Evolutionary conservation across 2,797 vertebrate genomes (phyloP).

Genomic region (Sebastes dallii): DNA sequence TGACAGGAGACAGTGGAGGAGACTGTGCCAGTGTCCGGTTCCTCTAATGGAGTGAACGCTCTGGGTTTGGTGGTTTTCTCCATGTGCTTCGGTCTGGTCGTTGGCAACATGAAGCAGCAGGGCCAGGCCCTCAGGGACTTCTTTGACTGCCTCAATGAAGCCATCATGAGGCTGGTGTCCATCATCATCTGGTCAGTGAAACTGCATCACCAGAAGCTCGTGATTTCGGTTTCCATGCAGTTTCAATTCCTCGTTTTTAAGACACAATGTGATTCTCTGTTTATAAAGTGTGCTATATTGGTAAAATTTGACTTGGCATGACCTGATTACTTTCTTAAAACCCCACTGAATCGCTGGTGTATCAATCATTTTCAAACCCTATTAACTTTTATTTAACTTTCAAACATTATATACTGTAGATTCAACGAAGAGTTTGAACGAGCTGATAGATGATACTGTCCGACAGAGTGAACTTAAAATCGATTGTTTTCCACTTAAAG

Average conservation of each 20-base stretch:
- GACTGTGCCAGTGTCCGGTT: slow-evolving; percentile 87
- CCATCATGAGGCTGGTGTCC: slow-evolving; percentile 95
- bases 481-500: neutral
- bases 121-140: slow-evolving; percentile 89
- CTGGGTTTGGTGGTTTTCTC: slow-evolving; percentile 97
- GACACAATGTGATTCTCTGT: neutral
- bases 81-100: slow-evolving; percentile 94
- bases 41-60: slow-evolving; percentile 92
- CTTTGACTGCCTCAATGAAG: slow-evolving; percentile 95
- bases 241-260: neutral
- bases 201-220: neutral
- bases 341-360: neutral
- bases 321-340: neutral
- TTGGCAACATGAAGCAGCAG: slow-evolving; percentile 95
- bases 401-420: neutral
- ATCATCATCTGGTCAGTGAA: slow-evolving; percentile 94
- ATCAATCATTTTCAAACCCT: neutral
- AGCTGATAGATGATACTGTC: neutral
- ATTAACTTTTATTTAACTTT: neutral
- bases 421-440: neutral
- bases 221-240: neutral
- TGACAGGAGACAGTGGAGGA: slow-evolving; percentile 89
- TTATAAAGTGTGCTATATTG: neutral
- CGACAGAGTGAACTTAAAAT: neutral
- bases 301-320: neutral